Evolutionary conservation across 2,797 vertebrate genomes (phyloP).

Genomic region (Gymnocypris eckloni): DNA sequence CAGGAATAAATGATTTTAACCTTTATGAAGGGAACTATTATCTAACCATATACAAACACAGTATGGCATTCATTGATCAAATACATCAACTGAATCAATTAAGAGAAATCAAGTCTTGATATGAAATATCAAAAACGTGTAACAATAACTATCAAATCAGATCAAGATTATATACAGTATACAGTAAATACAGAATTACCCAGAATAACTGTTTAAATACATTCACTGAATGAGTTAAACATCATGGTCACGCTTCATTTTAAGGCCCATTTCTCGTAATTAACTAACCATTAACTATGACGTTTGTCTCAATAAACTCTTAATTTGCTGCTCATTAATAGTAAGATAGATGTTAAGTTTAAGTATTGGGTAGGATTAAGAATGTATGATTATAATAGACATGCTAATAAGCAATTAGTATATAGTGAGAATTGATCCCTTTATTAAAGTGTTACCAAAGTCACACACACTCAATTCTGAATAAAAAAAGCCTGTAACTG

Average conservation of each 20-base stretch:
- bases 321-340: not conserved
- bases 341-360: not conserved
- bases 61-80: not conserved
- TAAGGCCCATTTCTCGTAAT: not conserved
- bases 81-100: not conserved
- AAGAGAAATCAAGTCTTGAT: not conserved
- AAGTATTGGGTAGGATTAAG: not conserved
- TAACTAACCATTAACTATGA: too few species aligned
- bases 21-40: not conserved
- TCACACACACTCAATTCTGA: not conserved
- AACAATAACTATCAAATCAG: not conserved
- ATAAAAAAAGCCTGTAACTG: not conserved
- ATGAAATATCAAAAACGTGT: too few species aligned
- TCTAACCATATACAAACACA: not conserved
- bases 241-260: not conserved
- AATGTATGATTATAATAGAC: not conserved
- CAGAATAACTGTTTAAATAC: not conserved
- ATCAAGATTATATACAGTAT: not conserved
- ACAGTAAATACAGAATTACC: too few species aligned
- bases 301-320: not conserved
- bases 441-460: too few species aligned
- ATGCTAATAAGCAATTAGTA: not conserved
- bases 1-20: not conserved
- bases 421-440: not conserved
- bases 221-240: not conserved